Evolutionary conservation across 2,888 invertebrate species (phyloP).

Genomic region (Lobophora halterata): DNA sequence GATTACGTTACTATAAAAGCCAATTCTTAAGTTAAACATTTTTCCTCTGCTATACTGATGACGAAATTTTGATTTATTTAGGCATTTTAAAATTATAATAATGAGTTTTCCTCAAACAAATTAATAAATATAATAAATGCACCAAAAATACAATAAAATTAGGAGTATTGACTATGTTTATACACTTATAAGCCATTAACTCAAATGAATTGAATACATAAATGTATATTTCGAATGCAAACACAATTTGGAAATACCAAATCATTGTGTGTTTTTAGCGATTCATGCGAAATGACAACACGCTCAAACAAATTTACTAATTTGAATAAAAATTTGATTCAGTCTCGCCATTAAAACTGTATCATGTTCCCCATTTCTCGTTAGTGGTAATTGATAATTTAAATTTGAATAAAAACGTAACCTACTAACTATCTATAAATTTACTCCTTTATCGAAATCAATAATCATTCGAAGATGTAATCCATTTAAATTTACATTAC

Average conservation of each 20-base stretch:
- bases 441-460: slow-evolving; percentile 26
- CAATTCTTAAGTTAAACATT: background rate
- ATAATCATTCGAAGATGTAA: slow-evolving; percentile 27
- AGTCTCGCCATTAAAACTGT: background rate
- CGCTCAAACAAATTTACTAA: too few relatives aligned
- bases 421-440: slow-evolving; percentile 26
- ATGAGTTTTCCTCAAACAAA: too few relatives aligned
- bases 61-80: too few relatives aligned
- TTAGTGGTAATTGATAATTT: slow-evolving; percentile 15
- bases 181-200: too few relatives aligned
- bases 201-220: background rate
- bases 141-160: too few relatives aligned
- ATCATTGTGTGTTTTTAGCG: slow-evolving; percentile 1
- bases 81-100: too few relatives aligned
- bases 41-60: too few relatives aligned
- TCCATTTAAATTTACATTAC: slow-evolving; percentile 31
- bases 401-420: slow-evolving; percentile 17
- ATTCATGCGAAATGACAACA: too few relatives aligned
- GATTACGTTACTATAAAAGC: too few relatives aligned
- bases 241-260: slow-evolving; percentile 1
- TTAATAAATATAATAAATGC: too few relatives aligned
- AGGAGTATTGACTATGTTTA: too few relatives aligned
- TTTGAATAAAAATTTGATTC: background rate
- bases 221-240: background rate
- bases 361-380: slow-evolving; percentile 7